Evolutionary conservation across 1,140 invertebrate genomes (phyloP).

Genomic region (Patella vulgata): DNA sequence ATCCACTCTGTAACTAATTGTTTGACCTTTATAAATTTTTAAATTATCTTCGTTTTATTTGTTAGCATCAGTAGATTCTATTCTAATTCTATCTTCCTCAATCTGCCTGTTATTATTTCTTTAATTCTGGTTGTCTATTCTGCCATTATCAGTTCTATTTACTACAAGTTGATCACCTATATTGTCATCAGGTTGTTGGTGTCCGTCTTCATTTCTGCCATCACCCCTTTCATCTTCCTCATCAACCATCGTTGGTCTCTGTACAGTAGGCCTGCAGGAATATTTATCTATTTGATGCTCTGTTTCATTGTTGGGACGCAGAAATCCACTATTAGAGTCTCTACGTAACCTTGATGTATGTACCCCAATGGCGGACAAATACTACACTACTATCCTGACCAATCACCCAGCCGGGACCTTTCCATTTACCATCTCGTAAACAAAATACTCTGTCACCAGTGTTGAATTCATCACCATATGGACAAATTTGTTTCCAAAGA

Average conservation of each 20-base stretch:
- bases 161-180: neutral
- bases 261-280: neutral
- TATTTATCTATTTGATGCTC: conserved; percentile 1
- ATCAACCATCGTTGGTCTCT: neutral
- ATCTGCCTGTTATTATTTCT: conserved; percentile 1
- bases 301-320: neutral
- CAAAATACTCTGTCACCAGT: no score
- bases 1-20: no score
- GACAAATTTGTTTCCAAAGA: no score
- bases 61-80: conserved; percentile 3
- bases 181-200: conserved; percentile 5
- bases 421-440: no score
- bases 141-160: conserved; percentile 3
- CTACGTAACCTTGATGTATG: neutral
- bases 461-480: no score
- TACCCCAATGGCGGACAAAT: no score
- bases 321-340: neutral
- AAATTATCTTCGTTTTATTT: neutral
- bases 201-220: neutral
- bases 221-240: conserved; percentile 2
- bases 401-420: no score
- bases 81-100: conserved; percentile 1
- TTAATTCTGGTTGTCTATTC: neutral
- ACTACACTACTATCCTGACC: no score
- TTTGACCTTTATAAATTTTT: neutral